These are phyloP conservation scores for Triplophysa bombifrons DNA, from an alignment of 2,797 vertebrate species.

Conservation along the genomic window DNA sequence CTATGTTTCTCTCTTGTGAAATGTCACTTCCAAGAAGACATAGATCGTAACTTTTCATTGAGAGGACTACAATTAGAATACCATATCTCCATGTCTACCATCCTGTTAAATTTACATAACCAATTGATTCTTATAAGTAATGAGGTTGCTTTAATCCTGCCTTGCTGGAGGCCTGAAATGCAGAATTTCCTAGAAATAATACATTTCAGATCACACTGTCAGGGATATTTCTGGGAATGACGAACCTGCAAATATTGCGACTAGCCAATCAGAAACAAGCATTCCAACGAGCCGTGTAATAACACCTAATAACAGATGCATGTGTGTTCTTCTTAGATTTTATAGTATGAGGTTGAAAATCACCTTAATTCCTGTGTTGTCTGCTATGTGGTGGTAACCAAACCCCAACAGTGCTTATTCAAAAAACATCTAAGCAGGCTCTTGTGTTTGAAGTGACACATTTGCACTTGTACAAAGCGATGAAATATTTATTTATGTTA, in stretches of 20 bases:
- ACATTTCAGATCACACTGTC: too few species aligned
- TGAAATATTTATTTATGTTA: not conserved
- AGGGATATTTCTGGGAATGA: too few species aligned
- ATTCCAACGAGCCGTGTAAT: too few species aligned
- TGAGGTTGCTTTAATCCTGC: not conserved
- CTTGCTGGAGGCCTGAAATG: not conserved
- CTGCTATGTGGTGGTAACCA: not conserved
- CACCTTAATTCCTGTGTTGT: slow-evolving; percentile 1
- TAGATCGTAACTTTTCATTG: not conserved
- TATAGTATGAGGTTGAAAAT: not conserved
- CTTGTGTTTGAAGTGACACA: not conserved
- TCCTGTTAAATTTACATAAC: not conserved
- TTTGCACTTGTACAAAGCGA: not conserved
- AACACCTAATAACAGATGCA: slow-evolving; percentile 10
- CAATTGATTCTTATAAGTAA: not conserved
- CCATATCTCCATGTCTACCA: not conserved
- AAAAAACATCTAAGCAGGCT: not conserved
- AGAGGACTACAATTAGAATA: not conserved
- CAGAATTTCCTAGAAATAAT: not conserved
- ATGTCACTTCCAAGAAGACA: slow-evolving; percentile 3
- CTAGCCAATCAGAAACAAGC: not conserved
- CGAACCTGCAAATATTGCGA: too few species aligned
- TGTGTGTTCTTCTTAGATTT: not conserved
- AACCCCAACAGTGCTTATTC: not conserved
- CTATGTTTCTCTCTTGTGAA: not conserved